Evolutionary conservation across 2,888 invertebrate species (phyloP), one percentile per base, ranked within the genome.

Genomic region (Phortica okadai): DNA sequence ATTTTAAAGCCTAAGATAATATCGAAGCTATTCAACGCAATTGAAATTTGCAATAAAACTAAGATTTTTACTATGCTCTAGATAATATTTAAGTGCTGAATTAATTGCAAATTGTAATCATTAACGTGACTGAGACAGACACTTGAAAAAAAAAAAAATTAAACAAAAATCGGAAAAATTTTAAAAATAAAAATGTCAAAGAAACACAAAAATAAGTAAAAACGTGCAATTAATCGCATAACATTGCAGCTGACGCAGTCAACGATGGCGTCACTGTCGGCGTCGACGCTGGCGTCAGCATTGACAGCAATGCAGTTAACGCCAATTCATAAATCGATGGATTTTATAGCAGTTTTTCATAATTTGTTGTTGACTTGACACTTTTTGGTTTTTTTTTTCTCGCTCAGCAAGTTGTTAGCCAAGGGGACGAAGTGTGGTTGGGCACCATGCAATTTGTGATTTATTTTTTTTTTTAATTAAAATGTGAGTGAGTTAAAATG

Each of bases 51-150:
- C 41, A 33, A 74, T 50, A 21, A 64, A 74, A 33, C 41, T 21
- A 14, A 41, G n/a, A 62, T 69, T 75, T 75, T 69, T 58, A 58
- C 58, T 75, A 14, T 21, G 67, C 74, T 75, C 74, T 45, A 75
- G 42, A 69, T 69, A 58, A 54, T 21, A 50, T 14, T 69, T 16
- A 69, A 75, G 74, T 75, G 74, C 54, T 69, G 74, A 67, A 75
- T 75, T 69, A 75, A 75, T 58, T 75, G 67, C 67, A 45, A 75
- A 69, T 75, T 64, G 50, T 74, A 59, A 50, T 42, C 33, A 50
- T 50, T 74, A 33, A 25, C 25, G 50, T n/a, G 50, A 74, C 33
- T 62, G 62, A 64, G 25, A 74, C 44, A 50, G 59, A 59, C 59
- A 21, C 16, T 59, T 59, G 58, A 8, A 58, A 59, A 59, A 67